Conservation (phyloP, 53 echinoderm and acorn worm genomes). For the Holothuria scabra region DNA sequence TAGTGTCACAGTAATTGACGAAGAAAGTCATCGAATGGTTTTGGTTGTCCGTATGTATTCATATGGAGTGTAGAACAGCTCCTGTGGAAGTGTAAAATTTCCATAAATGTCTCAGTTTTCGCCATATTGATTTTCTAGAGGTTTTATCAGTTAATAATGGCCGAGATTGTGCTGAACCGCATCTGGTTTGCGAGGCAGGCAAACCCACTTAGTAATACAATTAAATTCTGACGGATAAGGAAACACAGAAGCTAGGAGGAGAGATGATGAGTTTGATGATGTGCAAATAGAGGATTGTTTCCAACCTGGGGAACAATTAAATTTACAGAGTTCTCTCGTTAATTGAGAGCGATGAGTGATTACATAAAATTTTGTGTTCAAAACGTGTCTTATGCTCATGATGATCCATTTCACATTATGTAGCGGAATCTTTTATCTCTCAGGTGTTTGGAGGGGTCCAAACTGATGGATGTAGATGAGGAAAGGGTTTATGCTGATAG, state of each 20-base stretch:
- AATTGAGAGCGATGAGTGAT: conserved; percentile 46
- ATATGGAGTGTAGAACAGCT: conserved; percentile 27
- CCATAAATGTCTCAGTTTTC: conserved; percentile 44
- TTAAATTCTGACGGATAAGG: conserved; percentile 17
- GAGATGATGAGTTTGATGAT: neutral
- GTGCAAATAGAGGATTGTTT: conserved; percentile 42
- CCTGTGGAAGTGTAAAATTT: conserved; percentile 38
- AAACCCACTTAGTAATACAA: conserved; percentile 42
- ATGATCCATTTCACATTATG: conserved; percentile 13
- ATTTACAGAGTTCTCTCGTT: conserved; percentile 37
- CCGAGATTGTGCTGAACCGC: conserved; percentile 35
- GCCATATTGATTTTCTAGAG: conserved; percentile 43
- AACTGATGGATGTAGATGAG: too few species aligned
- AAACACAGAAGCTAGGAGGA: neutral
- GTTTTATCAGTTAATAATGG: conserved; percentile 49
- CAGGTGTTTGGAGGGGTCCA: too few species aligned
- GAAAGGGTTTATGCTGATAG: too few species aligned
- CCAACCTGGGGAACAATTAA: conserved; percentile 42
- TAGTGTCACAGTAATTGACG: conserved; percentile 45
- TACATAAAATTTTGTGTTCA: conserved; percentile 35
- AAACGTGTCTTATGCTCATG: neutral
- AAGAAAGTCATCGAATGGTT: conserved; percentile 46
- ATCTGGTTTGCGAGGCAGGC: conserved; percentile 33
- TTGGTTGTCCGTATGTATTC: conserved; percentile 43
- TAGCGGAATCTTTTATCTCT: conserved; percentile 21